A percentile compares a stretch with the other conserved stretches of the same genome.
phyloP scores from a whole-genome alignment of 2,113 vertebrate genomes.

The Elephantulus edwardii region DNA sequence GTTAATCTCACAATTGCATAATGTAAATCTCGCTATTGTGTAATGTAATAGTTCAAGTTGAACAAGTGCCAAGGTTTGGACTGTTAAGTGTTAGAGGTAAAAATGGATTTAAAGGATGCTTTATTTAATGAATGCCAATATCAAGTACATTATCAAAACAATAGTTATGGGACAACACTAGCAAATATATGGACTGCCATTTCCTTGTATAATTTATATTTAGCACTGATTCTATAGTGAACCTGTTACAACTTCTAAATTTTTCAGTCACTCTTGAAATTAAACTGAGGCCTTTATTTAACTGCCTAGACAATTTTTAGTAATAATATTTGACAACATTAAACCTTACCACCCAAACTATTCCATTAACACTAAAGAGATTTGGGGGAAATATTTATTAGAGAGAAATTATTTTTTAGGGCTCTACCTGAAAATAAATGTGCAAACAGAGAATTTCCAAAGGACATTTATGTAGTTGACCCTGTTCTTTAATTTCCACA shows the following conservation, averaged over 20 bases:
- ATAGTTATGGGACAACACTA: not conserved
- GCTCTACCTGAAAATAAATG: conserved; percentile 48
- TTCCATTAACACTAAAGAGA: conserved; percentile 7
- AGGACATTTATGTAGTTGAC: conserved; percentile 31
- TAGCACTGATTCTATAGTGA: not conserved
- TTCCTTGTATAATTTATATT: not conserved
- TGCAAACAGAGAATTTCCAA: conserved; percentile 42
- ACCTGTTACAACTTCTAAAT: not conserved
- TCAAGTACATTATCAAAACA: not conserved
- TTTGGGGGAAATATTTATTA: not conserved
- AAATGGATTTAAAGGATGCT: not conserved
- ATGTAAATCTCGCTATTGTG: not conserved
- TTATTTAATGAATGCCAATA: not conserved
- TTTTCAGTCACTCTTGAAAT: not conserved
- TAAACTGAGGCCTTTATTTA: not conserved
- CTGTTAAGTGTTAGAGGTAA: not conserved
- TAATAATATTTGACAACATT: not conserved
- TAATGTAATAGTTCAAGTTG: conserved; percentile 7
- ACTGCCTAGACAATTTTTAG: not conserved
- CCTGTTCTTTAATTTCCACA: too few species aligned
- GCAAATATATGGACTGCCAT: not conserved
- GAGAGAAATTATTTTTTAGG: not conserved
- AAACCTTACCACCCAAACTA: not conserved
- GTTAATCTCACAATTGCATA: too few species aligned
- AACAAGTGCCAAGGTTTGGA: not conserved